Conservation (phyloP, 2,113 vertebrate species). For the Pyrgilauda ruficollis region DNA sequence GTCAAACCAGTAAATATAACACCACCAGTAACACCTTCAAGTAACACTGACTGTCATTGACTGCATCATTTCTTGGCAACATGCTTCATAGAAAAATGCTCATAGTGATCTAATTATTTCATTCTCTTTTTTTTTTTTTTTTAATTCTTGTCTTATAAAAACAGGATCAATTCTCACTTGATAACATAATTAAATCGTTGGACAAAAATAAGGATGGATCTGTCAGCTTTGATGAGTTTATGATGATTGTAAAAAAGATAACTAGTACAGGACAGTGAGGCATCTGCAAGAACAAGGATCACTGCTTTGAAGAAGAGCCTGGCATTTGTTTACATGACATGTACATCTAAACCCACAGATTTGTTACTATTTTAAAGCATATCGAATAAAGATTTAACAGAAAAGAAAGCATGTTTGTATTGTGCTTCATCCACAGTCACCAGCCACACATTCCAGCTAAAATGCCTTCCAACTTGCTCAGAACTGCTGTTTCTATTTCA, state of each 20-base stretch:
- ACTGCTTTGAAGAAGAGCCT: slow-evolving; percentile 4
- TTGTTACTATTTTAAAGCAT: not conserved
- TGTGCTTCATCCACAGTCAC: not conserved
- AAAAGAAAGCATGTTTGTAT: not conserved
- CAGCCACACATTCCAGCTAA: not conserved
- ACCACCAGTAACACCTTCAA: not conserved
- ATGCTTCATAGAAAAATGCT: not conserved
- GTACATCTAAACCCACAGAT: not conserved
- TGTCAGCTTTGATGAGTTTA: slow-evolving; percentile 62
- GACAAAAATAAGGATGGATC: slow-evolving; percentile 60
- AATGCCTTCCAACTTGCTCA: not conserved
- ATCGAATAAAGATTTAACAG: slow-evolving; percentile 51
- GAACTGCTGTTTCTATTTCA: not conserved
- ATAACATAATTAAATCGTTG: slow-evolving; percentile 45
- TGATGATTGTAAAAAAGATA: slow-evolving; percentile 33
- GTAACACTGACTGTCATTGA: not conserved
- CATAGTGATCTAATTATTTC: not conserved
- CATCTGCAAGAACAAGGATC: not conserved
- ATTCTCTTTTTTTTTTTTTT: not conserved
- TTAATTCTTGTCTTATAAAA: not conserved
- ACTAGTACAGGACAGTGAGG: slow-evolving; percentile 18
- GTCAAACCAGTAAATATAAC: not conserved
- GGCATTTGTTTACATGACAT: not conserved
- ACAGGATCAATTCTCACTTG: slow-evolving; percentile 56
- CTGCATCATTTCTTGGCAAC: not conserved